A percentile compares a stretch with the other conserved stretches of the same genome.
These are phyloP conservation scores for Thamnophis sirtalis DNA, from an alignment of 2,113 vertebrate genomes.

Conservation along the genomic window DNA sequence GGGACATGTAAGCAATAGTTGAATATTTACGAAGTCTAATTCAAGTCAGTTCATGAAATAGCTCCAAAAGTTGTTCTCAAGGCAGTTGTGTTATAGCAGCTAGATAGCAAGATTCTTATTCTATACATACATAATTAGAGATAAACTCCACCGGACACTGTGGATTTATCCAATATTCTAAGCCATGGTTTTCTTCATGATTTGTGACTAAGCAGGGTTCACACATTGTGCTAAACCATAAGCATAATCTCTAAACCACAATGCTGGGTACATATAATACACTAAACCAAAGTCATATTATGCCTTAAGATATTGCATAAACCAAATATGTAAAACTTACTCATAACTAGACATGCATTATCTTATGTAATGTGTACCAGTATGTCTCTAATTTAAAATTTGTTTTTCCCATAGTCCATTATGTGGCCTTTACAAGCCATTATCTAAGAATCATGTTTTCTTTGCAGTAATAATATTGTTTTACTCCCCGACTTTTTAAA, in stretches of 20 bases:
- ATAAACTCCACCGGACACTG: neutral
- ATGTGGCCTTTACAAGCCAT: neutral
- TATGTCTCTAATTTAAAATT: neutral
- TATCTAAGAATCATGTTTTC: neutral
- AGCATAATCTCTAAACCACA: neutral
- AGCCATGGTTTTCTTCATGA: neutral
- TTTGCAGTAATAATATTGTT: neutral
- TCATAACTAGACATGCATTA: neutral
- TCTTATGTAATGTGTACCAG: neutral
- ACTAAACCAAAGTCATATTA: neutral
- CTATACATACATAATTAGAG: neutral
- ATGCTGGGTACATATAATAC: neutral
- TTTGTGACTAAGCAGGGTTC: neutral
- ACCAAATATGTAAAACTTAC: neutral
- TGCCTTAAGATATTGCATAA: neutral
- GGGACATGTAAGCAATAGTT: neutral
- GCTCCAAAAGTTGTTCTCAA: neutral
- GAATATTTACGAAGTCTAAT: neutral
- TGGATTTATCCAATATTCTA: neutral
- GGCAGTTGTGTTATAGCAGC: neutral
- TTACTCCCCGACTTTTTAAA: neutral
- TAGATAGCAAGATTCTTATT: neutral
- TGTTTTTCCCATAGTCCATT: neutral
- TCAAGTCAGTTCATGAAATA: neutral
- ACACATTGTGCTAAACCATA: neutral